Base-by-base conservation (phyloP, 2,113 vertebrate genomes). In the Diadophis punctatus region DNA sequence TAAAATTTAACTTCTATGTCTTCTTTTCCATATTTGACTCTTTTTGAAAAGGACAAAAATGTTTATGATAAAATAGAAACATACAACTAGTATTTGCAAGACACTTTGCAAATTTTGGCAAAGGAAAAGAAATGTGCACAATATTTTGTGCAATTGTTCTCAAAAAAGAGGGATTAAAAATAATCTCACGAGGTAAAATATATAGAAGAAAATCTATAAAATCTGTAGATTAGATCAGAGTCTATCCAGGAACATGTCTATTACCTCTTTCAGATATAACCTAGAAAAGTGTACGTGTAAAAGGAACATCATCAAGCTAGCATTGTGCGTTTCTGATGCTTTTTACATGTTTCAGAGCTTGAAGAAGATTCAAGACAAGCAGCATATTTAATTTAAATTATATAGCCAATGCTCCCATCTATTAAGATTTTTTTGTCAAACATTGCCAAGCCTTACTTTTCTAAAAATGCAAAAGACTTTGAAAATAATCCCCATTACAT, bases 391-490 rank as follows among this genome's bases (percentile, higher is more conserved):
- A 94, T 93, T 95, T 74, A 94, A 93, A 93, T 56, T 58, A 58
- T 92, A 52, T 30, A 92, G 53, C 23, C 20, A 90, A 60, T 85
- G 18, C 91, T 96, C 39, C 86, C 58, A 89, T 90, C 93, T 53
- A 90, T 88, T 95, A 51, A 8, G 95, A n/a, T 95, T 93, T 93
- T 85, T 94, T 88, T 93, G 23, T 94, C 30, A 94, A 90, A 94
- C 92, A 94, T 95, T 96, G 94, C 90, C 56, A 93, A 95, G 58
- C 5, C 34, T 91, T 63, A 14, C 23, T 43, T 92, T n/a, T 53
- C 6, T 94, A 93, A 95, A 39, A 60, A 55, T 93, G 16, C 52
- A 0, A 74, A 92, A 25, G 68, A 95, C 90, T 3, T 39, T 90
- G 23, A 94, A 92, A 84, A 89, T 60, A 93, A 95, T 95, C 23